These are phyloP conservation scores for Macheiramphus alcinus DNA, from an alignment of 2,113 vertebrate genomes.

Conservation along the genomic window DNA sequence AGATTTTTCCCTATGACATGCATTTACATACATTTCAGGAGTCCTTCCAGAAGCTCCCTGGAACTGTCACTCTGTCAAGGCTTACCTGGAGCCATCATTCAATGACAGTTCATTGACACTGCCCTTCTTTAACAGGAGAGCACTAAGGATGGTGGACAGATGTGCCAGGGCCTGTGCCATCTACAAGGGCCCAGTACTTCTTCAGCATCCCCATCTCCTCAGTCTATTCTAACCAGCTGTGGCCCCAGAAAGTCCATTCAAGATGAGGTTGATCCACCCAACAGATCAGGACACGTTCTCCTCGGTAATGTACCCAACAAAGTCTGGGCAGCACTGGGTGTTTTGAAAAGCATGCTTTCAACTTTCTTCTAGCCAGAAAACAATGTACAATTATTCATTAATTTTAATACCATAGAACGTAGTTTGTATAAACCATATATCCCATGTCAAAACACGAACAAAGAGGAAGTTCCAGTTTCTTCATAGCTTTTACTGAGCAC, in stretches of 20 bases:
- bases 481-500: not conserved
- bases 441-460: not conserved
- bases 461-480: conserved; percentile 23
- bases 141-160: not conserved
- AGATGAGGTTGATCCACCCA: not conserved
- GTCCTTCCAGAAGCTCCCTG: not conserved
- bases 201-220: not conserved
- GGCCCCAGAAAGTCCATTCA: not conserved
- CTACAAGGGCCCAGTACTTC: not conserved
- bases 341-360: conserved; percentile 5
- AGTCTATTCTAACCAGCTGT: not conserved
- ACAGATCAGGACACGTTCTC: not conserved
- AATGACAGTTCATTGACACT: not conserved
- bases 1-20: not conserved
- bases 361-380: not conserved
- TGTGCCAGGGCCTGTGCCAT: not conserved
- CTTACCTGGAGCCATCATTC: not conserved
- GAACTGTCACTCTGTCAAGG: not conserved
- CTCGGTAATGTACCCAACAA: not conserved
- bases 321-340: not conserved
- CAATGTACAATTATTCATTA: not conserved
- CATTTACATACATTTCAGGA: not conserved
- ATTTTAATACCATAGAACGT: not conserved
- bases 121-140: not conserved
- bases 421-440: conserved; percentile 1